These are phyloP conservation scores for Dallia pectoralis DNA, from an alignment of 2,797 vertebrate species.

Conservation along the genomic window DNA sequence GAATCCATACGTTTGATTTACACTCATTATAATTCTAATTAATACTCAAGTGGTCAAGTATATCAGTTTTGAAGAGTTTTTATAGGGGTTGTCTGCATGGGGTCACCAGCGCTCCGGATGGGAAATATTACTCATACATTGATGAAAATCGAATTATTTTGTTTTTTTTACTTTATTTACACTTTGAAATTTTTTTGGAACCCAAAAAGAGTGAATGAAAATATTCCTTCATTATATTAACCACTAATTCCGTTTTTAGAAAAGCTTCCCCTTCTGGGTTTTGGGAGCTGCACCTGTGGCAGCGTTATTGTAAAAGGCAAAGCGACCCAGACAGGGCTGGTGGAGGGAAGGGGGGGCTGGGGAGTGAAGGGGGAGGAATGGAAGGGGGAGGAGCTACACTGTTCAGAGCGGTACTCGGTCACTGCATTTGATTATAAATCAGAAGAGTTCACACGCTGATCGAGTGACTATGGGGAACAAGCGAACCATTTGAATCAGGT, in stretches of 20 bases:
- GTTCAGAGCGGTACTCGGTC: slow-evolving; percentile 59
- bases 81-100: neutral
- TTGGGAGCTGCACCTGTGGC: slow-evolving; percentile 21
- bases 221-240: neutral
- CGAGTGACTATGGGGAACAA: slow-evolving; percentile 87
- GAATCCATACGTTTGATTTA: slow-evolving; percentile 82
- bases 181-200: neutral
- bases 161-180: neutral
- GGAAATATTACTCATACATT: neutral
- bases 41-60: slow-evolving; percentile 80
- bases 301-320: slow-evolving; percentile 14
- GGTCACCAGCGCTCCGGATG: neutral
- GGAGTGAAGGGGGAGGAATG: slow-evolving; percentile 30
- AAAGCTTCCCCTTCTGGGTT: neutral
- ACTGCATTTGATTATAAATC: slow-evolving; percentile 83
- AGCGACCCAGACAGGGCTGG: neutral
- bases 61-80: slow-evolving; percentile 56
- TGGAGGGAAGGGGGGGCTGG: too few relatives aligned
- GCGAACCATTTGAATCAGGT: slow-evolving; percentile 88
- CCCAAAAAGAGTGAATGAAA: neutral
- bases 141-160: neutral
- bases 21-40: slow-evolving; percentile 80
- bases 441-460: slow-evolving; percentile 91
- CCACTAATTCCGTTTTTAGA: neutral
- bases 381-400: slow-evolving; percentile 39